These are phyloP conservation scores for Drosophila silvestris DNA, from an alignment of 2,888 invertebrate species.

Conservation along the genomic window DNA sequence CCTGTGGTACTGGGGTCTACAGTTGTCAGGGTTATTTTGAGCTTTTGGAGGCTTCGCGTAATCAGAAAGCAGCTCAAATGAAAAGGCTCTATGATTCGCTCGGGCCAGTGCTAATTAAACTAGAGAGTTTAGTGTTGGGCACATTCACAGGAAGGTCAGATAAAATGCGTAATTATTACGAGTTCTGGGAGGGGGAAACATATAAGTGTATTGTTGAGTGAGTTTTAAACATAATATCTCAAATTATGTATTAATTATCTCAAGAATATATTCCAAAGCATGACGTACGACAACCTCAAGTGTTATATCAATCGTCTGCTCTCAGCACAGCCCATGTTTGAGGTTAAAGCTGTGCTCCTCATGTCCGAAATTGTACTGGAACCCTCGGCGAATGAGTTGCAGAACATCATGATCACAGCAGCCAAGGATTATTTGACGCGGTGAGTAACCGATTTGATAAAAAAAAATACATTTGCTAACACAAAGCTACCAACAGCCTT, in stretches of 20 bases:
- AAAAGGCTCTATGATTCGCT: constrained; percentile 91
- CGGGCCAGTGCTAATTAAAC: constrained; percentile 92
- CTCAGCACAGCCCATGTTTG: constrained; percentile 88
- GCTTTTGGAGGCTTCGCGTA: constrained; percentile 89
- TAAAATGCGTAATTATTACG: constrained; percentile 92
- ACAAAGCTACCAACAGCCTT: constrained; percentile 85
- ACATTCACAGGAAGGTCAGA: constrained; percentile 91
- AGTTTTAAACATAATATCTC: constrained; percentile 2
- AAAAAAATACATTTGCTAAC: neutral
- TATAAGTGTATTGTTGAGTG: constrained; percentile 89
- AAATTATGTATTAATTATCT: neutral
- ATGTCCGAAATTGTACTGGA: constrained; percentile 91
- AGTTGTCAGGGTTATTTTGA: constrained; percentile 88
- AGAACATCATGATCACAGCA: constrained; percentile 90
- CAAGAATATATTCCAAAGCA: constrained; percentile 81
- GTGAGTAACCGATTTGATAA: constrained; percentile 81
- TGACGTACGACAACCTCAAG: constrained; percentile 90
- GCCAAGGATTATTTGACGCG: constrained; percentile 92
- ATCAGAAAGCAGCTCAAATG: constrained; percentile 89
- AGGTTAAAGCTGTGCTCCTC: constrained; percentile 91
- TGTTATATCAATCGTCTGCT: constrained; percentile 88
- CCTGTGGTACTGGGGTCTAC: constrained; percentile 71
- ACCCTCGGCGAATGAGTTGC: constrained; percentile 91
- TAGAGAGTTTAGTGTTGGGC: constrained; percentile 93
- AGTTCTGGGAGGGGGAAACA: constrained; percentile 92